Evolutionary conservation across 2,888 invertebrate genomes (phyloP).

Genomic region (Seira ritae): DNA sequence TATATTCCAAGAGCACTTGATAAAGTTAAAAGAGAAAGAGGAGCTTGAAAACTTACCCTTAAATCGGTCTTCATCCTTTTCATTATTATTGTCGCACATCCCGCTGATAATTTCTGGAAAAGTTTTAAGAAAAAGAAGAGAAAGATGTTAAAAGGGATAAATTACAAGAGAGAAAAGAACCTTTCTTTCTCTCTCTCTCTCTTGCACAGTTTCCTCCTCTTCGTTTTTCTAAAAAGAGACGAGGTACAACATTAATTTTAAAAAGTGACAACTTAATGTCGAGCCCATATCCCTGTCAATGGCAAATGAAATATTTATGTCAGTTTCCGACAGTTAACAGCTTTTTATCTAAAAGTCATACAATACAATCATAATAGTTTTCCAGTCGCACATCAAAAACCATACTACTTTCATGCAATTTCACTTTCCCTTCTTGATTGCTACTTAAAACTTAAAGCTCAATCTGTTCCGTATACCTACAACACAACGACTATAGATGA

Average conservation of each 20-base stretch:
- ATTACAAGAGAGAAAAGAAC: constrained; percentile 54
- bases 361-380: constrained; percentile 65
- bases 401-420: constrained; percentile 39
- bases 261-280: constrained; percentile 67
- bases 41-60: constrained; percentile 80
- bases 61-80: constrained; percentile 83
- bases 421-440: constrained; percentile 19
- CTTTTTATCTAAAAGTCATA: constrained; percentile 66
- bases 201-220: constrained; percentile 51
- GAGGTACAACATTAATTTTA: constrained; percentile 66
- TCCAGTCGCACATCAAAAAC: constrained; percentile 64
- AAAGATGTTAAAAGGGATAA: constrained; percentile 59
- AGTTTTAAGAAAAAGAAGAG: constrained; percentile 62
- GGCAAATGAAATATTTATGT: constrained; percentile 68
- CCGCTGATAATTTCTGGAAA: constrained; percentile 87
- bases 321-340: constrained; percentile 68
- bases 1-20: constrained; percentile 17
- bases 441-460: background rate
- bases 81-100: constrained; percentile 82
- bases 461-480: background rate
- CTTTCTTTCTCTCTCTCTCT: constrained; percentile 39
- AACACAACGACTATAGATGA: background rate
- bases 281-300: constrained; percentile 68
- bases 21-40: constrained; percentile 35
- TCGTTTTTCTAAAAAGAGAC: constrained; percentile 62